Base-by-base conservation (phyloP, 37 sponge, comb jelly and placozoan genomes). In the Cliona cf. orientalis region DNA sequence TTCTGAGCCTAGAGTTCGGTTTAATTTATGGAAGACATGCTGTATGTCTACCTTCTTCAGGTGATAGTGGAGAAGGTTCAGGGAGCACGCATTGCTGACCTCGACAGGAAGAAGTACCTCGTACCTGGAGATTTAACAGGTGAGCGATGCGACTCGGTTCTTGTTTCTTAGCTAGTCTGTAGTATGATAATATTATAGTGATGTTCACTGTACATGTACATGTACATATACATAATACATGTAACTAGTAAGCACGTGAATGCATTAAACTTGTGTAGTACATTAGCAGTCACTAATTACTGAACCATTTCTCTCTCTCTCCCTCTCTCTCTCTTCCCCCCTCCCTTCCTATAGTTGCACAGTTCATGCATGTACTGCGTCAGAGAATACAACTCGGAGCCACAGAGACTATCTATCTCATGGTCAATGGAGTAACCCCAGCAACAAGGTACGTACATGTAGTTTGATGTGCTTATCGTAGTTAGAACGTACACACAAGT, bases 51-150 rank as follows among this genome's bases (percentile, higher is more conserved):
- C 33, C 34, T n/a, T n/a, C 21, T 57, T 17, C 84, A 96, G 97
- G 97, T 96, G 5, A 96, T 96, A 2, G 97, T 96, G 34, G 97
- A 96, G 66, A 93, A 90, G 66, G 93, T 91, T 21, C 72, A 81
- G 5, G 93, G 95, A 40, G 94, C 94, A 29, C 58, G 91, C 11
- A 91, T 96, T 46, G 83, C 86, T n/a, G 97, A 96, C 38, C 62
- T 96, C 34, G 97, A 96, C 88, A 90, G 95, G 46, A 96, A 96
- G 81, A 96, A 96, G 53, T 96, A 93, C 66, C 80, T 96, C 7
- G 97, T 96, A 29, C 97, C 97, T 23, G 88, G 86, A 32, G 97
- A 96, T 64, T 78, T 96, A 19, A 96, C 97, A 78, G 97, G 97
- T 93, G 34, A 53, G 73, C 19, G n/a, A n/a, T n/a, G n/a, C n/a